A percentile compares a stretch with the other conserved stretches of the same genome.
These are phyloP conservation scores for Megaceryle maxima DNA, from an alignment of 2,113 vertebrate species.

Conservation along the genomic window DNA sequence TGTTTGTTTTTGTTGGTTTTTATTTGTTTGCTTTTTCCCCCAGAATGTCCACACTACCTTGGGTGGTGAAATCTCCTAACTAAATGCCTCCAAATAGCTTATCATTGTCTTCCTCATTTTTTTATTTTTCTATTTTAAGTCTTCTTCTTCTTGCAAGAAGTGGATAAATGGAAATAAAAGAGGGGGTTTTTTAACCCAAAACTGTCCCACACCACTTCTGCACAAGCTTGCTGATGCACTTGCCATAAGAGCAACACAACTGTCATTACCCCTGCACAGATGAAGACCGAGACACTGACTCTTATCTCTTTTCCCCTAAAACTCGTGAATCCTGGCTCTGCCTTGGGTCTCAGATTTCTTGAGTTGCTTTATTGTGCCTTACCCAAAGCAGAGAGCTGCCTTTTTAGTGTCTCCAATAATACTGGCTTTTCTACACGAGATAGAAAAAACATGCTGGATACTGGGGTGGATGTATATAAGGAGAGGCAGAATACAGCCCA, in stretches of 20 bases:
- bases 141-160: neutral
- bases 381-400: neutral
- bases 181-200: neutral
- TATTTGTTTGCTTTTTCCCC: neutral
- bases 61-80: neutral
- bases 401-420: constrained; percentile 4
- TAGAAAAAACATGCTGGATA: neutral
- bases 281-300: neutral
- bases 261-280: neutral
- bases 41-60: neutral
- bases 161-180: neutral
- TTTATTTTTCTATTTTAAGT: neutral
- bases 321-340: neutral
- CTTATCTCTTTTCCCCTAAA: neutral
- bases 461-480: neutral
- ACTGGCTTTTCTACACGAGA: neutral
- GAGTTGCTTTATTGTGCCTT: neutral
- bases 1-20: neutral
- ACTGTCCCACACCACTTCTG: neutral
- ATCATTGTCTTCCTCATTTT: neutral
- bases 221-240: neutral
- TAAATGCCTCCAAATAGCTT: neutral
- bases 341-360: neutral
- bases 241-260: neutral
- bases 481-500: constrained; percentile 29